Evolutionary conservation across 2,113 vertebrate species (phyloP).

Genomic region (Albula glossodonta): DNA sequence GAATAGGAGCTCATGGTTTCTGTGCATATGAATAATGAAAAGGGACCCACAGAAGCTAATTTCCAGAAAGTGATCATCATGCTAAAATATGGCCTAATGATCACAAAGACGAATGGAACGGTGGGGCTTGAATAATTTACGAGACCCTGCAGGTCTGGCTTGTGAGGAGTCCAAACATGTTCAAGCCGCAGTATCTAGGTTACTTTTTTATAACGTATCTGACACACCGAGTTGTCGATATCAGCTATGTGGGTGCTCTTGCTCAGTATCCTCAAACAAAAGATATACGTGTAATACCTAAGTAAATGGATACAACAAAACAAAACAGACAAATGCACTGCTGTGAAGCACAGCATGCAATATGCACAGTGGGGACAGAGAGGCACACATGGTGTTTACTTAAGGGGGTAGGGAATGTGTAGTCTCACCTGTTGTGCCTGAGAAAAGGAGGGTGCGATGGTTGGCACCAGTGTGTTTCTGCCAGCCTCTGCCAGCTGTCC

Average conservation of each 20-base stretch:
- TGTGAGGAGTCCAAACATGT: not conserved
- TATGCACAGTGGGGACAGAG: not conserved
- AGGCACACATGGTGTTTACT: not conserved
- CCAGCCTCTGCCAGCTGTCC: constrained; percentile 95
- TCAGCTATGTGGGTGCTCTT: not conserved
- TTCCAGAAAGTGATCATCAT: constrained; percentile 27
- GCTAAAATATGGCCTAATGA: constrained; percentile 24
- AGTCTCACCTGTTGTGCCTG: constrained; percentile 88
- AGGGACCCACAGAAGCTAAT: constrained; percentile 17
- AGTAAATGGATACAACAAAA: not conserved
- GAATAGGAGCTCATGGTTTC: constrained; percentile 6
- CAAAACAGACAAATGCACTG: not conserved
- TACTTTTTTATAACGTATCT: not conserved
- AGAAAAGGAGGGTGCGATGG: constrained; percentile 86
- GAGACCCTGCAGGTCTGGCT: not conserved
- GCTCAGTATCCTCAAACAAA: not conserved
- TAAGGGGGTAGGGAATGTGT: not conserved
- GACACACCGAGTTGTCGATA: not conserved
- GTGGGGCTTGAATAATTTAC: constrained; percentile 4
- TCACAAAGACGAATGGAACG: not conserved
- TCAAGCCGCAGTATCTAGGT: not conserved
- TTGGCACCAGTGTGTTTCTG: constrained; percentile 90
- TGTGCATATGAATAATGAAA: constrained; percentile 25
- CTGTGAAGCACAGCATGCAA: not conserved
- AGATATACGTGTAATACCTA: not conserved